These are phyloP conservation scores for Diplodus sargus DNA, from an alignment of 2,797 vertebrate species.

Conservation along the genomic window DNA sequence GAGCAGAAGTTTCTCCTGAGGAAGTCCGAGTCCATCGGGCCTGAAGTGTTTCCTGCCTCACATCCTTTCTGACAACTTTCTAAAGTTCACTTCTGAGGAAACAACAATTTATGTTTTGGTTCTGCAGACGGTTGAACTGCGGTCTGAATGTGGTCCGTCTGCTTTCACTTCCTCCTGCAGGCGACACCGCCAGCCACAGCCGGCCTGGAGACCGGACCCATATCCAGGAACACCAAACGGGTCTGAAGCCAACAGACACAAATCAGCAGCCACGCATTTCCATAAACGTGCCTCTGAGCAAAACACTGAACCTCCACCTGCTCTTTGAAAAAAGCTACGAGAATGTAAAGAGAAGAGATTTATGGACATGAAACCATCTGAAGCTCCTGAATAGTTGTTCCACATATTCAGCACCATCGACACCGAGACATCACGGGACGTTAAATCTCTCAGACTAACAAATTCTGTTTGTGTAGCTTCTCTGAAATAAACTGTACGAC, in stretches of 20 bases:
- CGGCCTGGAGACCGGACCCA: fast-evolving
- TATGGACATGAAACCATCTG: no score
- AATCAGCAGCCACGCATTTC: no score
- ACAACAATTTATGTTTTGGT: not conserved
- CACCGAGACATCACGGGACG: no score
- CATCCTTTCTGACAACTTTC: fast-evolving
- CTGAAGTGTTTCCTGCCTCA: not conserved
- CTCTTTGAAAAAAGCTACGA: not conserved
- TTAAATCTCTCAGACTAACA: no score
- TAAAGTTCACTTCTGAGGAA: not conserved
- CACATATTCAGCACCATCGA: no score
- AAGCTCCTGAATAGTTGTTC: no score
- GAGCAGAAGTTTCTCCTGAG: not conserved
- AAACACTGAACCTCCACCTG: not conserved
- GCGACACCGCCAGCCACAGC: not conserved
- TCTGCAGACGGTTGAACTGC: not conserved
- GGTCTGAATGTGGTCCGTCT: constrained; percentile 3
- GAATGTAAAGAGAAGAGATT: not conserved
- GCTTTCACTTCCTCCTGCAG: constrained; percentile 53
- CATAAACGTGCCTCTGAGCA: not conserved
- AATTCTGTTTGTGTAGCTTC: no score
- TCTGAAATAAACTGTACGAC: not conserved
- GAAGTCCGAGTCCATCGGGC: no score
- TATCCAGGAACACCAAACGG: no score
- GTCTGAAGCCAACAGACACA: not conserved